phyloP scores from a whole-genome alignment of 53 echinoderm and acorn worm species.

The Apostichopus leukothele region DNA sequence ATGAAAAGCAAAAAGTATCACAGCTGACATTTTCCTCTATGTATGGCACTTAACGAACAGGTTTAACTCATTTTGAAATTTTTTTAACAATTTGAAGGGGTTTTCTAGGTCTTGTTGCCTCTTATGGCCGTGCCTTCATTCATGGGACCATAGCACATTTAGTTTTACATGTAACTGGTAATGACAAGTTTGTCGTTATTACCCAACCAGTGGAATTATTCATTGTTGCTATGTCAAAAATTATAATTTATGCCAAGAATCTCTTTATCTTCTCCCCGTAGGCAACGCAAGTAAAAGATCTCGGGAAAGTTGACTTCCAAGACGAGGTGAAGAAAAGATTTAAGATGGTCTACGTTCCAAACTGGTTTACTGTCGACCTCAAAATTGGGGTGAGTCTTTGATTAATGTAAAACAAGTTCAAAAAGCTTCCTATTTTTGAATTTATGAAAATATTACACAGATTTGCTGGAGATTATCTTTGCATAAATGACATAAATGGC shows the following conservation, averaged over 20 bases:
- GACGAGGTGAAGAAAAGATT: conserved; percentile 89
- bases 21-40: no score
- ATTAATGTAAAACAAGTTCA: not conserved
- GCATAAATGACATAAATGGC: no score
- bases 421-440: not conserved
- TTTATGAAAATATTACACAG: no score
- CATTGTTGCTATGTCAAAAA: not conserved
- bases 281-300: conserved; percentile 89
- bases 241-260: not conserved
- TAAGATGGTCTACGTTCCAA: conserved; percentile 90
- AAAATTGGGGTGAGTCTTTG: conserved; percentile 86
- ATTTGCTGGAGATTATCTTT: no score
- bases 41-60: no score
- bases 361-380: conserved; percentile 95
- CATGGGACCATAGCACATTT: no score
- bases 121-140: no score
- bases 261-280: conserved; percentile 10
- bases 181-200: not conserved
- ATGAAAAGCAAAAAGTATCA: no score
- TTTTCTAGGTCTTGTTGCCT: no score
- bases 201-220: not conserved
- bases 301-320: conserved; percentile 89
- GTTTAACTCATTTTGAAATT: no score
- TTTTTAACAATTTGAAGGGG: no score
- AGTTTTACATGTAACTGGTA: no score